phyloP scores from a whole-genome alignment of 2,888 invertebrate genomes.

The Sthenelais limicola region DNA sequence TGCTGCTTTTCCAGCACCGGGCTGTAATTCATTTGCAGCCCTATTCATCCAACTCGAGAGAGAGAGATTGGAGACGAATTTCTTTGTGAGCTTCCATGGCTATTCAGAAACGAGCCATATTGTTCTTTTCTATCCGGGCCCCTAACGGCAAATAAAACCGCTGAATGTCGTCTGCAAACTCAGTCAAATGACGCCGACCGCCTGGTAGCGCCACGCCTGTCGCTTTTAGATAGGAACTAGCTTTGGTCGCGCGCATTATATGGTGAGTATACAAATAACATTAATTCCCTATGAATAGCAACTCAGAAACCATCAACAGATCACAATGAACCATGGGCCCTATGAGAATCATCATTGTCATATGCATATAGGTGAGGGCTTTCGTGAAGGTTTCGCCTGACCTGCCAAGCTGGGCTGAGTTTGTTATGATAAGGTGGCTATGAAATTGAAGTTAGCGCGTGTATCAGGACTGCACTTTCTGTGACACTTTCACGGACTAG shows the following conservation, averaged over 20 bases:
- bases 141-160: slow-evolving; percentile 32
- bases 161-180: slow-evolving; percentile 22
- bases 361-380: slow-evolving; percentile 8
- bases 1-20: not conserved
- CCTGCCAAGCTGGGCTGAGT: not conserved
- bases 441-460: slow-evolving; percentile 34
- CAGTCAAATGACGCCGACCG: slow-evolving; percentile 1
- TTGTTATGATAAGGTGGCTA: slow-evolving; percentile 25
- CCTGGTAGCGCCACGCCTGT: too few species aligned
- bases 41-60: slow-evolving; percentile 9
- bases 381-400: slow-evolving; percentile 14
- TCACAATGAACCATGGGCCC: not conserved
- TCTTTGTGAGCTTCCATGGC: not conserved
- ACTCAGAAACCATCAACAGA: not conserved
- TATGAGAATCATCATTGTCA: not conserved
- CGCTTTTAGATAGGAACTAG: slow-evolving; percentile 4
- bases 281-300: slow-evolving; percentile 20
- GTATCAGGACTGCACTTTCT: slow-evolving; percentile 22
- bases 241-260: not conserved
- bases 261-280: slow-evolving; percentile 30
- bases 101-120: slow-evolving; percentile 9
- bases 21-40: slow-evolving; percentile 2
- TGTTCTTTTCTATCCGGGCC: not conserved
- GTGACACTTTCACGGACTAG: slow-evolving; percentile 27
- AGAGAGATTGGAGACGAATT: too few species aligned